phyloP scores from a whole-genome alignment of 2,888 invertebrate genomes.

The Schrankia costaestrigalis region DNA sequence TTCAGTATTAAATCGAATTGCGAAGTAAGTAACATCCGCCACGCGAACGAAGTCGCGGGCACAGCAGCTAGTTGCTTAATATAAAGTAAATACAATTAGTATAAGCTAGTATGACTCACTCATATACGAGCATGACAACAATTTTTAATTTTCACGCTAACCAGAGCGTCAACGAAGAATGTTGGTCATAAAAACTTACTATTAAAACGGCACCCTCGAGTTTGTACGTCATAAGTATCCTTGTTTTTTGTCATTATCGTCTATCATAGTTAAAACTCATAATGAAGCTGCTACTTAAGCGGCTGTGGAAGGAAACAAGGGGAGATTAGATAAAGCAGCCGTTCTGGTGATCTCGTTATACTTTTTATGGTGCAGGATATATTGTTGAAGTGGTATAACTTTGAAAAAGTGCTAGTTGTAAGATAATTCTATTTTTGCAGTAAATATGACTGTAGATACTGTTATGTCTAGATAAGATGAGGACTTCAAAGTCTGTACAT shows the following conservation, averaged over 20 bases:
- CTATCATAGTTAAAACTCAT: slow-evolving; percentile 41
- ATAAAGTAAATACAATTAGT: no score
- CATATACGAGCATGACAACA: not conserved
- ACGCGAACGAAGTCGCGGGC: no score
- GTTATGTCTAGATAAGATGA: no score
- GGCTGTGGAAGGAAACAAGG: slow-evolving; percentile 51
- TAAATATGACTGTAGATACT: not conserved
- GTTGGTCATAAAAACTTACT: slow-evolving; percentile 5
- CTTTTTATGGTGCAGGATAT: slow-evolving; percentile 20
- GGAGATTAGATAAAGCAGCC: slow-evolving; percentile 58
- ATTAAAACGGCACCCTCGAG: slow-evolving; percentile 4
- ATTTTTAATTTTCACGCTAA: slow-evolving; percentile 6
- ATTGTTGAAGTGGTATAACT: slow-evolving; percentile 1
- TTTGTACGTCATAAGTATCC: slow-evolving; percentile 29
- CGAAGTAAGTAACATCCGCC: no score
- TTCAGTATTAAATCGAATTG: no score
- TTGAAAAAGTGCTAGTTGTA: not conserved
- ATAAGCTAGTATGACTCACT: no score
- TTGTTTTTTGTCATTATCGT: slow-evolving; percentile 40
- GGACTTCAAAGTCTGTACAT: no score
- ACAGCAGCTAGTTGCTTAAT: no score
- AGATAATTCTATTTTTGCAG: not conserved
- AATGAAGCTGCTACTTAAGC: slow-evolving; percentile 46
- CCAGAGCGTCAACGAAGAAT: slow-evolving; percentile 2
- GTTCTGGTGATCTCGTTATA: slow-evolving; percentile 46